Conservation (phyloP, 2,888 invertebrate genomes). For the Trichacis sp. region DNA sequence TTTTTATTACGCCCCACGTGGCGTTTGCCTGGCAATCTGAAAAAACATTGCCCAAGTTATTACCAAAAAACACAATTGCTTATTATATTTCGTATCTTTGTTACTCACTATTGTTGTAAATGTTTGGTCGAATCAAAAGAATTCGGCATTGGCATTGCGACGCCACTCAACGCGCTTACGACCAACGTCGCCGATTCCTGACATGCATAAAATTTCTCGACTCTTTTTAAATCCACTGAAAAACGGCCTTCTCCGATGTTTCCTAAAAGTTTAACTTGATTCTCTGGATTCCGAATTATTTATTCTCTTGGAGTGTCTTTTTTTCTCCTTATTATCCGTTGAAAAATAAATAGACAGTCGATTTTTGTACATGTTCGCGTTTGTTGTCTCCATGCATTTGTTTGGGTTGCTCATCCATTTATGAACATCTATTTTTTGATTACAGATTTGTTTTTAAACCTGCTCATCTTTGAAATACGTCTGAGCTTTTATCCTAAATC, state of each 20-base stretch:
- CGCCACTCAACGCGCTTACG: constrained; percentile 70
- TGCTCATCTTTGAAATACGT: background rate
- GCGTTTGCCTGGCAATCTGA: constrained; percentile 36
- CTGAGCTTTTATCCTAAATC: constrained; percentile 55
- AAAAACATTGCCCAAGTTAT: constrained; percentile 2
- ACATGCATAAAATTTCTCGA: constrained; percentile 67
- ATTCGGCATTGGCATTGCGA: constrained; percentile 62
- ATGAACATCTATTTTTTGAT: constrained; percentile 43
- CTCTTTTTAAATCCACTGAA: constrained; percentile 50
- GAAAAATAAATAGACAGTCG: constrained; percentile 58
- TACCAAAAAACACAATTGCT: background rate
- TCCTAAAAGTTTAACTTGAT: too few species aligned
- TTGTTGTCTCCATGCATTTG: constrained; percentile 56
- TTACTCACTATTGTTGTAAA: background rate
- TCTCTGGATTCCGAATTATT: too few species aligned
- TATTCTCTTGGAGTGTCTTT: background rate
- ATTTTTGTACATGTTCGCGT: constrained; percentile 54
- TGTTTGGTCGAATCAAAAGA: background rate
- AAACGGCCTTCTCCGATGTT: constrained; percentile 39
- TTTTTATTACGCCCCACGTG: constrained; percentile 38
- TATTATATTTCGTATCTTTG: constrained; percentile 19
- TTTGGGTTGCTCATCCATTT: constrained; percentile 61
- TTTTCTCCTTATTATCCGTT: constrained; percentile 55
- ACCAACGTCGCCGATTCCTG: constrained; percentile 68
- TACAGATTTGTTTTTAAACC: constrained; percentile 27